Base-by-base conservation (phyloP, 1,140 invertebrate genomes). In the Drosophila sproati region DNA sequence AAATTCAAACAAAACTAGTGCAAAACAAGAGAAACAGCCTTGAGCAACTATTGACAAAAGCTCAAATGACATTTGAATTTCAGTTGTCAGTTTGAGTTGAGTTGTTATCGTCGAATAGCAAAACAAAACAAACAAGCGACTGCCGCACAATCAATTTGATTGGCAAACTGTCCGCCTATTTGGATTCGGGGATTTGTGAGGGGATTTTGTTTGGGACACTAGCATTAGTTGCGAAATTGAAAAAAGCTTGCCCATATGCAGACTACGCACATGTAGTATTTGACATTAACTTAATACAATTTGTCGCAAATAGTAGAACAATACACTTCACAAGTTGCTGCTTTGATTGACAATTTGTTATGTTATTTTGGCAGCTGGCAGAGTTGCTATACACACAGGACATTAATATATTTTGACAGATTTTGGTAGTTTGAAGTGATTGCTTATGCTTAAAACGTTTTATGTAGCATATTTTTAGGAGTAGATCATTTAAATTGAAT, bases 81-180 rank as follows among this genome's bases (percentile, higher is more conserved):
- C 52, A 69, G 20, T 61, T 20, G 20, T 31, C 45, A 31, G 20
- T 80, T 59, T 41, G 68, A 31, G 20, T 80, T 59, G 43, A 68
- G 39, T 47, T 79, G 62, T 67, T 69, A 45, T 47, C 28, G 41
- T 35, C 48, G 10, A 45, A 61, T 20, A 20, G 20, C 20, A 37
- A 43, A 52, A 12, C 54, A 62, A 45, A 55, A 62, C 56, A 80
- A 76, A 70, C 47, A 64, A 51, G 41, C 55, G 64, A 73, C 56
- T 47, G 51, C 34, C 55, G 34, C 72, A 50, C 78, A 86, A 88
- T 89, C 85, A 88, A 80, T 61, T 87, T 87, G 83, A 87, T 87
- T 87, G 83, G 83, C 83, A 87, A 89, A 62, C 85, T 87, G 83
- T 87, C 60, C 69, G 56, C 54, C 79, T 61, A 79, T 88, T 70